phyloP scores from a whole-genome alignment of 2,888 invertebrate genomes.

The Hanleya hanleyi region DNA sequence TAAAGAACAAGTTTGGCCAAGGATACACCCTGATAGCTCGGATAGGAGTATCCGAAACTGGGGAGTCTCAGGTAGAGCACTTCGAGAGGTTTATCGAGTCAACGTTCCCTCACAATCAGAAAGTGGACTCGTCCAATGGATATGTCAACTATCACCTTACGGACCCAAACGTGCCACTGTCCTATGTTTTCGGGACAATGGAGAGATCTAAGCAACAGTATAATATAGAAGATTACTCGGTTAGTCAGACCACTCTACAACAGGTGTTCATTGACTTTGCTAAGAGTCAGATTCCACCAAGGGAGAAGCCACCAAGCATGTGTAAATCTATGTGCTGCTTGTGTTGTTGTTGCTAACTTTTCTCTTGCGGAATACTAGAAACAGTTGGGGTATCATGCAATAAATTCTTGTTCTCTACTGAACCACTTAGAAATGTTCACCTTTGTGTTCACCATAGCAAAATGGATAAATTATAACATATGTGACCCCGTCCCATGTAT shows the following conservation, averaged over 20 bases:
- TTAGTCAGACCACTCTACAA: conserved; percentile 66
- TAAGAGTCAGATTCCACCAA: conserved; percentile 30
- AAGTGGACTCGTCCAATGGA: conserved; percentile 81
- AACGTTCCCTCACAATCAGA: conserved; percentile 76
- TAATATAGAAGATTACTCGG: conserved; percentile 64
- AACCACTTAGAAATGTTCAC: no score
- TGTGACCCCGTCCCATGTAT: no score
- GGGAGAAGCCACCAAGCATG: neutral
- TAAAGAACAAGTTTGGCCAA: conserved; percentile 82
- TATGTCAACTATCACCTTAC: conserved; percentile 55
- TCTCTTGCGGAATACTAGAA: no score
- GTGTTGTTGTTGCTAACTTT: no score
- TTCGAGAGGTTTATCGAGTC: conserved; percentile 72
- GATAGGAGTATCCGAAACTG: conserved; percentile 54
- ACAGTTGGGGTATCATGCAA: no score
- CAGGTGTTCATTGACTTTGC: conserved; percentile 74
- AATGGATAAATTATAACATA: no score
- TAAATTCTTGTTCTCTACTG: no score
- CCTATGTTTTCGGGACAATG: conserved; percentile 54
- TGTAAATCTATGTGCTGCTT: neutral
- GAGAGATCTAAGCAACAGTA: conserved; percentile 48
- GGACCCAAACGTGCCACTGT: conserved; percentile 46
- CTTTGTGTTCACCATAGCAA: no score
- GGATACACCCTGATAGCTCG: conserved; percentile 80
- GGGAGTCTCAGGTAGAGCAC: conserved; percentile 30